Conservation (phyloP, 2,888 invertebrate species). For the Drosophila antonietae region DNA sequence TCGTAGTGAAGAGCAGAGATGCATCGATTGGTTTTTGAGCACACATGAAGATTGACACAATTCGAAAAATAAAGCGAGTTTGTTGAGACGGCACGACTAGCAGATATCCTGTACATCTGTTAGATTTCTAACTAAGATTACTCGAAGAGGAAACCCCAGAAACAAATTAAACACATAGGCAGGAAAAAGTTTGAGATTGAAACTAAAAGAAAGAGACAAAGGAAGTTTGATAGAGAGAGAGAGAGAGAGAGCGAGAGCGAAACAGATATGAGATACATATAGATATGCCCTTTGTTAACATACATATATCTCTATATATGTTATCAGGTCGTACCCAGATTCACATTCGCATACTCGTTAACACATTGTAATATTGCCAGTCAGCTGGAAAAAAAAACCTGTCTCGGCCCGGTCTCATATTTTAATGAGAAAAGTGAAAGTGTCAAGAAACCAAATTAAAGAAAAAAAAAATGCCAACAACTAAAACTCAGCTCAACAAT, state of each 20-base stretch:
- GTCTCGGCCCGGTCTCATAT: slow-evolving; percentile 69
- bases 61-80: neutral
- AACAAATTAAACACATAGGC: neutral
- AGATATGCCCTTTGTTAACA: neutral
- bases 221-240: neutral
- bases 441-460: slow-evolving; percentile 67
- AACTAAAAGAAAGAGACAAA: neutral
- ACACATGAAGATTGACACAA: slow-evolving; percentile 27
- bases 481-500: slow-evolving; percentile 55
- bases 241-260: neutral
- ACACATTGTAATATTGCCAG: slow-evolving; percentile 39
- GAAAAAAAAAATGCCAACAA: neutral
- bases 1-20: neutral
- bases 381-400: slow-evolving; percentile 51
- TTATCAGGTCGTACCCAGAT: slow-evolving; percentile 43
- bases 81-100: neutral
- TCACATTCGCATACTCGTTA: slow-evolving; percentile 7
- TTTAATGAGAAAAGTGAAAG: slow-evolving; percentile 80
- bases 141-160: too few species aligned
- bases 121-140: neutral
- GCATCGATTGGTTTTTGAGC: neutral
- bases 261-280: neutral
- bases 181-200: neutral
- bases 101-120: neutral
- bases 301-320: slow-evolving; percentile 9